phyloP scores from a whole-genome alignment of 2,888 invertebrate species.

The Diloba caeruleocephala region DNA sequence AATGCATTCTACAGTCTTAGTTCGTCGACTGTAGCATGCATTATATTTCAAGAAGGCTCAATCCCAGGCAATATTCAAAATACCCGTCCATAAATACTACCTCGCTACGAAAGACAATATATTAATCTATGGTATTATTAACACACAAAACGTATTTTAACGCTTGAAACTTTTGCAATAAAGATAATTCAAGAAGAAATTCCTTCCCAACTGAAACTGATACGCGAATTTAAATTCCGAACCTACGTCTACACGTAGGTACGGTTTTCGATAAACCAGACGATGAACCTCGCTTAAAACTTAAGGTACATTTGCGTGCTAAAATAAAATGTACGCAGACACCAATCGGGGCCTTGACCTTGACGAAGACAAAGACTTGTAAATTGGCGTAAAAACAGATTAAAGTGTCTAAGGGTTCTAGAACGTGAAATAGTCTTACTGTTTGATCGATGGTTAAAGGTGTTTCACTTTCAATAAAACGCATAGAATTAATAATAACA shows the following conservation, averaged over 20 bases:
- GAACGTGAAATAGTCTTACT: neutral
- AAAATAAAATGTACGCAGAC: constrained; percentile 37
- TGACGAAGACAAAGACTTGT: constrained; percentile 21
- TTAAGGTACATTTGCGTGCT: constrained; percentile 16
- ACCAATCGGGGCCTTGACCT: constrained; percentile 21
- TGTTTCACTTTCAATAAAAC: too few relatives aligned
- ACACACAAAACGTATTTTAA: too few relatives aligned
- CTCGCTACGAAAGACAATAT: too few relatives aligned
- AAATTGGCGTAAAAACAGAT: constrained; percentile 14
- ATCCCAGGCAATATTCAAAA: too few relatives aligned
- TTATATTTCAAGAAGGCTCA: too few relatives aligned
- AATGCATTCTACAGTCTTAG: too few relatives aligned
- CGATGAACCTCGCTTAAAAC: constrained; percentile 28
- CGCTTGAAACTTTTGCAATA: neutral
- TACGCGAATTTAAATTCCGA: constrained; percentile 24
- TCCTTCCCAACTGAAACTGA: constrained; percentile 9
- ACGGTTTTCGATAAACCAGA: constrained; percentile 17
- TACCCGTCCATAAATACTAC: too few relatives aligned
- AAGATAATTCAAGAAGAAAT: constrained; percentile 11
- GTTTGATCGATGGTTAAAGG: too few relatives aligned
- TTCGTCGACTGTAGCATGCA: too few relatives aligned
- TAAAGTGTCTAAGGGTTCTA: neutral
- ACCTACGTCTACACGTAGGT: constrained; percentile 14
- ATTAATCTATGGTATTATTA: too few relatives aligned
- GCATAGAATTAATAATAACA: too few relatives aligned